phyloP scores from a whole-genome alignment of 2,797 vertebrate genomes.

The Sibirionetta formosa region DNA sequence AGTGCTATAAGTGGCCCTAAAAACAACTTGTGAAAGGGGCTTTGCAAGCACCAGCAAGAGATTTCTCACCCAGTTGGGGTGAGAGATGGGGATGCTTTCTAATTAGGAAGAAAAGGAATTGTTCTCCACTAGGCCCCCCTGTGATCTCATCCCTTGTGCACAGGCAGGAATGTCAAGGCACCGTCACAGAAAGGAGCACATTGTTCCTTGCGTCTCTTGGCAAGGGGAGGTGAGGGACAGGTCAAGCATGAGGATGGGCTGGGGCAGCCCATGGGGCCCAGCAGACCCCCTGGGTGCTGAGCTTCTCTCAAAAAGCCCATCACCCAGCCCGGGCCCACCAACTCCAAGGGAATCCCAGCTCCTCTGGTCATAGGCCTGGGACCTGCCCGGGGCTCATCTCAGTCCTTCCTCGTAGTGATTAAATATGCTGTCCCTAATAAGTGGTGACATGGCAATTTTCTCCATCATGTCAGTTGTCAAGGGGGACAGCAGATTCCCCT shows the following conservation, averaged over 20 bases:
- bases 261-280: background rate
- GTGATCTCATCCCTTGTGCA: constrained; percentile 3
- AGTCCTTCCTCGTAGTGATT: background rate
- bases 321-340: background rate
- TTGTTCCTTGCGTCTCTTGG: background rate
- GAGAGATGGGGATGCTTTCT: background rate
- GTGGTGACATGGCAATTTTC: constrained; percentile 55
- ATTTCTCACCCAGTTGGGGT: accelerated
- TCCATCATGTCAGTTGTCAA: constrained; percentile 78
- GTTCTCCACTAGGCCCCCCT: background rate
- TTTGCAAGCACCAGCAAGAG: background rate
- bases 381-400: background rate
- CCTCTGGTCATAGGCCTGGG: background rate
- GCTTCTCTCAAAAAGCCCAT: background rate
- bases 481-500: background rate
- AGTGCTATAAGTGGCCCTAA: background rate
- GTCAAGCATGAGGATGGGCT: constrained; percentile 37
- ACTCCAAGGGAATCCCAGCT: constrained; percentile 37
- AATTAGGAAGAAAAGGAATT: background rate
- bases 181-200: background rate
- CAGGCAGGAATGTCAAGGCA: background rate
- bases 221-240: constrained; percentile 15
- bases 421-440: constrained; percentile 28
- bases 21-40: background rate
- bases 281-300: background rate